These are phyloP conservation scores for Hybognathus amarus DNA, from an alignment of 2,797 vertebrate species.

Conservation along the genomic window DNA sequence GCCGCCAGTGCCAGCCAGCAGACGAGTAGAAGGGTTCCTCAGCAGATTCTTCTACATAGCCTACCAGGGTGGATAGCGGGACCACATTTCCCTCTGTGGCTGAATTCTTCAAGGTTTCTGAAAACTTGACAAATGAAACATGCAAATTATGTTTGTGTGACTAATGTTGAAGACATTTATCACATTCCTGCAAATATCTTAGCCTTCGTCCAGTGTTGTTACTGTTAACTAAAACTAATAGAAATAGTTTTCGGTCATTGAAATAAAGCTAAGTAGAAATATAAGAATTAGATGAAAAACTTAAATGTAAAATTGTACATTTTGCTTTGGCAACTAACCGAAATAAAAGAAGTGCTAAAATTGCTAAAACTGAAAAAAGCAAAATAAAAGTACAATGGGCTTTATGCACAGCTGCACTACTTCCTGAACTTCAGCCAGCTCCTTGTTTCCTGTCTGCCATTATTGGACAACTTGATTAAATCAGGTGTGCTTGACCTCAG, in stretches of 20 bases:
- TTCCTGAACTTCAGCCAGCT: no score
- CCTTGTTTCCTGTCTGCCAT: no score
- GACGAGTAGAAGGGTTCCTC: not conserved
- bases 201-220: not conserved
- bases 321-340: not conserved
- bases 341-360: not conserved
- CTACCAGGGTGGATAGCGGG: not conserved
- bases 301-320: not conserved
- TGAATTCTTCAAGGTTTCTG: not conserved
- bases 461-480: no score
- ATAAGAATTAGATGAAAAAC: not conserved
- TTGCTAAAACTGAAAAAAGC: not conserved
- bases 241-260: not conserved
- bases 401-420: no score
- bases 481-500: no score
- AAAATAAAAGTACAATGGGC: no score
- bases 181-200: not conserved
- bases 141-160: not conserved
- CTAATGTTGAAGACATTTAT: not conserved
- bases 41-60: not conserved
- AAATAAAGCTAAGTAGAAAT: not conserved
- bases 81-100: not conserved
- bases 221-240: not conserved
- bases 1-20: not conserved
- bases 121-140: not conserved